These are phyloP conservation scores for Python bivittatus DNA, from an alignment of 2,113 vertebrate genomes.

Conservation along the genomic window DNA sequence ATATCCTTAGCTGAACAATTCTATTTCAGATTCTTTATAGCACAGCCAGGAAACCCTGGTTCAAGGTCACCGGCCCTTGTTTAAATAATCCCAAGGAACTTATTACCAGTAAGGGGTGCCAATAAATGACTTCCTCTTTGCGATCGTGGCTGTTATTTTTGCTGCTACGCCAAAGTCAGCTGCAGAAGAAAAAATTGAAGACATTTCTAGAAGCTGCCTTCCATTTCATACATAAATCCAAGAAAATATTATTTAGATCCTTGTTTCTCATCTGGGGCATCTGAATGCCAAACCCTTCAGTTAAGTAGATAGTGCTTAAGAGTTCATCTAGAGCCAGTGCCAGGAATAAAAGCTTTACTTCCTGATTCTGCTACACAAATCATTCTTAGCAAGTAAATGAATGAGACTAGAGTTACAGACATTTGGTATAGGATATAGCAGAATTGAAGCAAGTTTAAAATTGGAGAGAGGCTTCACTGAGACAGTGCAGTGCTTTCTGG, in stretches of 20 bases:
- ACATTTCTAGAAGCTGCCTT: neutral
- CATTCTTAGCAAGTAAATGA: neutral
- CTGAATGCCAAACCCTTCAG: neutral
- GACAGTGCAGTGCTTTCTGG: neutral
- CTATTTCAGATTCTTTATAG: neutral
- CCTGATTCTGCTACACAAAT: neutral
- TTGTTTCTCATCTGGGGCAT: neutral
- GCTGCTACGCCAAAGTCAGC: slow-evolving; percentile 98
- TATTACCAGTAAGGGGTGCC: slow-evolving; percentile 98
- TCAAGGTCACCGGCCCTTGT: neutral
- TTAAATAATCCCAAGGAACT: neutral
- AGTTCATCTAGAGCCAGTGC: neutral
- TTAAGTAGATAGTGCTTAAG: neutral
- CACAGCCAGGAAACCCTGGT: neutral
- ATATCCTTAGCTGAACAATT: neutral
- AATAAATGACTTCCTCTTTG: slow-evolving; percentile 98
- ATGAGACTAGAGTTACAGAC: neutral
- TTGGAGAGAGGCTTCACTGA: neutral
- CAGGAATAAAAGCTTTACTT: neutral
- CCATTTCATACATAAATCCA: neutral
- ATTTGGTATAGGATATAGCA: neutral
- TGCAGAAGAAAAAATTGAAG: slow-evolving; percentile 64
- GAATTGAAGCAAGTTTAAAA: neutral
- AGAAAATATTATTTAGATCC: neutral
- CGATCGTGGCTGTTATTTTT: slow-evolving; percentile 99